phyloP scores from a whole-genome alignment of 1,140 invertebrate species.

The Drosophila paulistorum region DNA sequence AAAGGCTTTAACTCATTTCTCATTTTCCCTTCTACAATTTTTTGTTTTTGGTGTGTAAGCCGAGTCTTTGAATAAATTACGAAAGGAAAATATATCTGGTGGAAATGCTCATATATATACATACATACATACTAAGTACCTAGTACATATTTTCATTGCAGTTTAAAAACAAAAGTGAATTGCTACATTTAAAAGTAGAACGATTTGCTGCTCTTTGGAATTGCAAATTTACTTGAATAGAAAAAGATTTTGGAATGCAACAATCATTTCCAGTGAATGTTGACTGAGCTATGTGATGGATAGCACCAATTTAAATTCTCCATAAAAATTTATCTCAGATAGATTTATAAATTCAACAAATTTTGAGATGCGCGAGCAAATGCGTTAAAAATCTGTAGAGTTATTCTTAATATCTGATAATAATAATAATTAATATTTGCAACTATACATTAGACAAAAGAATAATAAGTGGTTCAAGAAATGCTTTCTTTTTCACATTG shows the following conservation, averaged over 20 bases:
- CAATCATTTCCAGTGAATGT: too few relatives aligned
- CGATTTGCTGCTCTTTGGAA: not conserved
- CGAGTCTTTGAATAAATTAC: conserved; percentile 13
- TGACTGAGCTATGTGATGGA: too few relatives aligned
- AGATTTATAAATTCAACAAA: too few relatives aligned
- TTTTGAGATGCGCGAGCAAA: too few relatives aligned
- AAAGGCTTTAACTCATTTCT: conserved; percentile 62
- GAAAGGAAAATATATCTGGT: not conserved
- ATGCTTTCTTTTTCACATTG: too few relatives aligned
- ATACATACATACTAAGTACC: not conserved
- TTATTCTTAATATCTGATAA: too few relatives aligned
- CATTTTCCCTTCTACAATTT: conserved; percentile 32
- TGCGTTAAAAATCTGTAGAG: too few relatives aligned
- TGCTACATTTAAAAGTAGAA: not conserved
- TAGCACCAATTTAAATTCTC: too few relatives aligned
- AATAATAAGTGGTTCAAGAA: too few relatives aligned
- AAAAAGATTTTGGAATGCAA: not conserved
- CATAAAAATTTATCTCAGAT: too few relatives aligned
- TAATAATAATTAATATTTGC: too few relatives aligned
- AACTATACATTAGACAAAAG: too few relatives aligned
- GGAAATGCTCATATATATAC: not conserved
- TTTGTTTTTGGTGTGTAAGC: conserved; percentile 9
- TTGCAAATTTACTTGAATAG: not conserved
- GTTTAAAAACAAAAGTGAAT: not conserved
- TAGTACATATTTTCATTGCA: not conserved